Evolutionary conservation across 2,888 invertebrate species (phyloP).

Genomic region (Hymenopus coronatus): DNA sequence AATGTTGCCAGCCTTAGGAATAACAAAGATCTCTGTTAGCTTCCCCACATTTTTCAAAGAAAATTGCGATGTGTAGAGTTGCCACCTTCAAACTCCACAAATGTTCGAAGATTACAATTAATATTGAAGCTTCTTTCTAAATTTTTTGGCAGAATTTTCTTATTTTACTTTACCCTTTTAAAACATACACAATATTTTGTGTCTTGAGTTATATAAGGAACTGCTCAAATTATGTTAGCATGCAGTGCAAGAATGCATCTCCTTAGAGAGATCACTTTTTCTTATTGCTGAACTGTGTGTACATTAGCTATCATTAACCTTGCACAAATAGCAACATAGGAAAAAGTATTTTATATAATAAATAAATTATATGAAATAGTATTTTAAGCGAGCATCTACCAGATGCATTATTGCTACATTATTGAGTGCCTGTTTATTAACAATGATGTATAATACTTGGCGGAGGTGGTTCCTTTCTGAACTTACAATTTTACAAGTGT

Average conservation of each 20-base stretch:
- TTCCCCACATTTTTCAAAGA: not conserved
- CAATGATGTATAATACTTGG: not conserved
- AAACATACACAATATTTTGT: not conserved
- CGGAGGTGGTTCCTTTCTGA: not conserved
- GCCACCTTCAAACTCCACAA: not conserved
- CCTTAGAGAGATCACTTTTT: not conserved
- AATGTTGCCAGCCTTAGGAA: not conserved
- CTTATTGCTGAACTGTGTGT: not conserved
- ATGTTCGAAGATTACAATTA: not conserved
- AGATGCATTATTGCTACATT: not conserved
- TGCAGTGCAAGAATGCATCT: not conserved
- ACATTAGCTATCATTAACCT: not conserved
- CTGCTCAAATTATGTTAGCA: not conserved
- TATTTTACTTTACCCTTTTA: not conserved
- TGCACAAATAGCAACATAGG: not conserved
- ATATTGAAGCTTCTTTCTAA: not conserved
- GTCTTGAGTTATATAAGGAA: not conserved
- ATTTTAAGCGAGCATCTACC: not conserved
- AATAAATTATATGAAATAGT: not conserved
- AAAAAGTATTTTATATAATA: not conserved
- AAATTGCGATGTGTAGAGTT: not conserved
- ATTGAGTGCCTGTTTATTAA: constrained; percentile 10
- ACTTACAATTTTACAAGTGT: not conserved
- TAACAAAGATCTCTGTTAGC: not conserved
- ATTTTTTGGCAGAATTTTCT: not conserved